phyloP scores from a whole-genome alignment of 2,113 vertebrate species.

The Motacilla alba region DNA sequence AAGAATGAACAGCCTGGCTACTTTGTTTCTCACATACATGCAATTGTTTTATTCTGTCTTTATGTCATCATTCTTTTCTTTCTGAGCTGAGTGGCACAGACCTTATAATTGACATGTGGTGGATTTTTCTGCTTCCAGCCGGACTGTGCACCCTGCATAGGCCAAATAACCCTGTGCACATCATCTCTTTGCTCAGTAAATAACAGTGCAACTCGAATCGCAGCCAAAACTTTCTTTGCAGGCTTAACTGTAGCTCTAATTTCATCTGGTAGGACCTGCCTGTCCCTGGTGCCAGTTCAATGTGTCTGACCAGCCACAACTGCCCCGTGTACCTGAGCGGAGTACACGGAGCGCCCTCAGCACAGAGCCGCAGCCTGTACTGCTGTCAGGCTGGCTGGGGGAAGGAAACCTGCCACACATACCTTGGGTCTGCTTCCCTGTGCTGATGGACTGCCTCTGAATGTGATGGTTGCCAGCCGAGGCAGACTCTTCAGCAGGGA shows the following conservation, averaged over 20 bases:
- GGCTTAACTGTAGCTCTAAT: neutral
- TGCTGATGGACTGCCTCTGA: neutral
- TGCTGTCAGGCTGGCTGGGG: neutral
- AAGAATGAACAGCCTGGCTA: neutral
- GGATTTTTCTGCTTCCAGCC: neutral
- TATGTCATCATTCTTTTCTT: neutral
- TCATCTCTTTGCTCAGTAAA: neutral
- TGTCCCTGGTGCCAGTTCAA: neutral
- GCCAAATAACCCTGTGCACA: neutral
- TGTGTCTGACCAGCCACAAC: neutral
- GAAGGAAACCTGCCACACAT: neutral
- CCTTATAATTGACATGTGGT: neutral
- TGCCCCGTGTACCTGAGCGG: accelerated
- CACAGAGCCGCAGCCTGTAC: accelerated
- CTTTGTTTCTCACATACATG: neutral
- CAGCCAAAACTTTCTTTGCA: neutral
- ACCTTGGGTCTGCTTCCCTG: neutral
- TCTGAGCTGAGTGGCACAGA: neutral
- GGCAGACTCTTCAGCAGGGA: neutral
- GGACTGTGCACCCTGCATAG: neutral
- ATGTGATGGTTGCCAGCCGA: neutral
- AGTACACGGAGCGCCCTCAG: neutral
- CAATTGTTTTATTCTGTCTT: neutral
- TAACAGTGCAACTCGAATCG: neutral
- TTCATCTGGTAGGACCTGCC: neutral